Evolutionary conservation across 1,140 invertebrate species (phyloP), one percentile per base, ranked within the genome.

Genomic region (Pectinophora gossypiella): DNA sequence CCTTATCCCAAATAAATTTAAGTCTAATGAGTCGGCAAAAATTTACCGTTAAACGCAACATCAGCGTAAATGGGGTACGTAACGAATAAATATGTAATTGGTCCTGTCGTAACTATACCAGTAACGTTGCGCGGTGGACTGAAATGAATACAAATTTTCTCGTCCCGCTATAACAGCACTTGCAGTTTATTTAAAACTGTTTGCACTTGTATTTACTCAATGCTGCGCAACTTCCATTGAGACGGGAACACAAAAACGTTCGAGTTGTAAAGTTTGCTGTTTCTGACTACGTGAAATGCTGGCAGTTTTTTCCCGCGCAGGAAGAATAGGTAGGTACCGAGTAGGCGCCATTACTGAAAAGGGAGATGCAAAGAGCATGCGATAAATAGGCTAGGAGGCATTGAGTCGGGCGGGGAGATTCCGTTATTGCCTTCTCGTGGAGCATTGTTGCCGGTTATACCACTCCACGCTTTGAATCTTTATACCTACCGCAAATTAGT

Each of bases 341-440:
- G 40, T 27, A 57, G 52, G n/a, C 13, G 32, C 54, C 40, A 48
- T 54, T 55, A 56, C 47, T 35, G 43, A 54, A 35, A 13, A 45
- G 49, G 40, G 38, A 56, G 49, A 58, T 56, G 43, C 48, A 66
- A 55, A 59, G 58, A 54, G 63, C 51, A 51, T 51, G 49, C 51
- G 52, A 65, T 64, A 63, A 63, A 68, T 68, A 65, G 62, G 49
- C 47, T 58, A 60, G 60, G 19, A 57, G 54, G 43, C 56, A 55
- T 60, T 56, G 48, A 59, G 56, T 46, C 35, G 42, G 42, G 46
- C 23, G 35, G 54, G 49, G n/a, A n/a, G n/a, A n/a, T n/a, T n/a
- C n/a, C n/a, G n/a, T 61, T 66, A 69, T 69, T 61, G 58, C 60
- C 27, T 61, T 51, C 55, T 49, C 27, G 59, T 38, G 23, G 35